Percentiles rank a stretch among this genome's conserved stretches.
Evolutionary conservation across 2,113 vertebrate genomes (phyloP).

Genomic region (Hydrochoerus hydrochaeris): DNA sequence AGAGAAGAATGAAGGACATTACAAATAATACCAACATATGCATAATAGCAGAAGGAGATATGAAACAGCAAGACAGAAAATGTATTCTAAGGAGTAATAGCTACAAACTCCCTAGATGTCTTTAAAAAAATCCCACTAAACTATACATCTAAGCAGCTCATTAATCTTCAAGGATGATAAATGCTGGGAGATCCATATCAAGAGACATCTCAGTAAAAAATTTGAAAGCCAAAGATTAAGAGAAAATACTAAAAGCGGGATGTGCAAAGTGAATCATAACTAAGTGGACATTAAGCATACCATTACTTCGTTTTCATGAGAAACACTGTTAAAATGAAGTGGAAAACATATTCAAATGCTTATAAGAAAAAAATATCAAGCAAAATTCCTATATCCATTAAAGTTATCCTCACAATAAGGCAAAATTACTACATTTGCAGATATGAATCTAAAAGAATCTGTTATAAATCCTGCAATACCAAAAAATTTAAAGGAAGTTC

Average conservation of each 20-base stretch:
- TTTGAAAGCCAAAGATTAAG: background rate
- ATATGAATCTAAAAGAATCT: background rate
- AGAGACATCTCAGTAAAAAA: constrained; percentile 19
- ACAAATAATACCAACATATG: background rate
- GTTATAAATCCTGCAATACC: background rate
- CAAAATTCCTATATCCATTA: background rate
- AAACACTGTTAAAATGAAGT: background rate
- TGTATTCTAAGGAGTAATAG: background rate
- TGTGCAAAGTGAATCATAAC: background rate
- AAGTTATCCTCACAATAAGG: background rate
- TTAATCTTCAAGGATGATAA: background rate
- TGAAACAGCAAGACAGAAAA: background rate
- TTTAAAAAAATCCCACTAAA: background rate
- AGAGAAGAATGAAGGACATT: background rate
- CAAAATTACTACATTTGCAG: background rate
- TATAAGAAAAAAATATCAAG: background rate
- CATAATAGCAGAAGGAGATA: background rate
- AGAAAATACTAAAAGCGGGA: background rate
- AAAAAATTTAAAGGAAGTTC: background rate
- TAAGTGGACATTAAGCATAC: background rate
- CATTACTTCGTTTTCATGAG: background rate
- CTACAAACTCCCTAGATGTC: background rate
- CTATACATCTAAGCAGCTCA: background rate
- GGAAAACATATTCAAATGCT: background rate
- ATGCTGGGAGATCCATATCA: background rate